Percentiles rank a stretch among this genome's conserved stretches.
Conservation (phyloP, 2,797 vertebrate genomes). For the Dicrostonyx torquatus region DNA sequence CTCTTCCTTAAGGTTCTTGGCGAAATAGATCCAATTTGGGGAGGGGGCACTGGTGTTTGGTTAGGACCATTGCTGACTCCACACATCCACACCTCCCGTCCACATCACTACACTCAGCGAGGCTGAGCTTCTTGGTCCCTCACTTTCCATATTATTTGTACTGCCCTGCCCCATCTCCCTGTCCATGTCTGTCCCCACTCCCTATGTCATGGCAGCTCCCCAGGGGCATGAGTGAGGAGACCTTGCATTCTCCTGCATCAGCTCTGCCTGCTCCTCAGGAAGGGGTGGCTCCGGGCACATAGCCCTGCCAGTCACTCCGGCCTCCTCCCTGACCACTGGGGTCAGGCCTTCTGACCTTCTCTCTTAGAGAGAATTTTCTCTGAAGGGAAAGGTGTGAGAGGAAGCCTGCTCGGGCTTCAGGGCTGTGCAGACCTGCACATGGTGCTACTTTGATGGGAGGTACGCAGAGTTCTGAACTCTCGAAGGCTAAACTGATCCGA, state of each 20-base stretch:
- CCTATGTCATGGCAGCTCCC: constrained; percentile 4
- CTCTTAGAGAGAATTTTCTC: background rate
- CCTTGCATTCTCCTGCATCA: background rate
- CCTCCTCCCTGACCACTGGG: background rate
- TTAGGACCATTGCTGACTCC: background rate
- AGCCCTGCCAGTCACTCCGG: background rate
- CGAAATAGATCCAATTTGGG: background rate
- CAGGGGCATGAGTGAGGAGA: background rate
- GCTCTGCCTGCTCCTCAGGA: constrained; percentile 1
- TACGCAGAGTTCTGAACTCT: background rate
- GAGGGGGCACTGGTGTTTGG: background rate
- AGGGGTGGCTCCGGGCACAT: background rate
- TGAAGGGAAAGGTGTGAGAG: background rate
- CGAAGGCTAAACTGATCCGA: background rate
- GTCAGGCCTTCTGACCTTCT: background rate
- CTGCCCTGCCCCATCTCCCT: background rate
- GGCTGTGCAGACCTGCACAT: background rate
- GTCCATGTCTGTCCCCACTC: background rate
- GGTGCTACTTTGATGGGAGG: background rate
- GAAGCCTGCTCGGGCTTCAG: background rate
- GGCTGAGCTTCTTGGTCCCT: background rate
- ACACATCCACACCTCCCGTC: background rate
- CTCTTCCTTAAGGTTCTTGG: background rate
- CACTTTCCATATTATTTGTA: background rate
- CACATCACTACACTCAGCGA: background rate